A percentile compares a stretch with the other conserved stretches of the same genome.
Conservation (phyloP, 1,140 invertebrate genomes). For the Drosophila eugracilis region DNA sequence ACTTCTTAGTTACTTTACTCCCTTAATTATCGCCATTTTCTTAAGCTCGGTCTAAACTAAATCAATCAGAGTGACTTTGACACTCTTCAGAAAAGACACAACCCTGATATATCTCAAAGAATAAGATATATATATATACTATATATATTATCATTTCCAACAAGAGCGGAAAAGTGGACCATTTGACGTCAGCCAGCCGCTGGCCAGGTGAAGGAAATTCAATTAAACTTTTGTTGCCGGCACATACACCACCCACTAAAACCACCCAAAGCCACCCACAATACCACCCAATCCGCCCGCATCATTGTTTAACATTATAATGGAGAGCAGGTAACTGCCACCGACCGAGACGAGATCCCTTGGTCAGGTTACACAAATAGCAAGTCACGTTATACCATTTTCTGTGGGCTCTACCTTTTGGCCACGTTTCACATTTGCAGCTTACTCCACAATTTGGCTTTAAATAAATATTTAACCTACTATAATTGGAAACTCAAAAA, state of each 20-base stretch:
- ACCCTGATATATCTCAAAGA: background rate
- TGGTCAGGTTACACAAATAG: slow-evolving; percentile 58
- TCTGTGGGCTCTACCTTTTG: slow-evolving; percentile 3
- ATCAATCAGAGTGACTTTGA: slow-evolving; percentile 6
- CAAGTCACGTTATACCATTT: slow-evolving; percentile 59
- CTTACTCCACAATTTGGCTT: slow-evolving; percentile 37
- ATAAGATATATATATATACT: background rate
- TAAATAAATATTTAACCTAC: slow-evolving; percentile 74
- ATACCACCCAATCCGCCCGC: background rate
- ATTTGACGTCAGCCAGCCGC: slow-evolving; percentile 47
- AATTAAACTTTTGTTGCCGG: slow-evolving; percentile 70
- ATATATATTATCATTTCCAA: too few relatives aligned
- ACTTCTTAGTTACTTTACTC: background rate
- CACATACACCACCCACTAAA: background rate
- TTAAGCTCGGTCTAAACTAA: background rate
- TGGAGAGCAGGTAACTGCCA: background rate
- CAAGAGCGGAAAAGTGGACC: slow-evolving; percentile 4
- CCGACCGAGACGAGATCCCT: slow-evolving; percentile 3
- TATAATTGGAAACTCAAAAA: slow-evolving; percentile 74
- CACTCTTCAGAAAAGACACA: slow-evolving; percentile 7
- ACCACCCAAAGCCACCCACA: too few relatives aligned
- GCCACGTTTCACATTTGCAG: slow-evolving; percentile 52
- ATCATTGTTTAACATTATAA: slow-evolving; percentile 42
- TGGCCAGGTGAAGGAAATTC: slow-evolving; percentile 62
- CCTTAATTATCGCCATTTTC: slow-evolving; percentile 2